phyloP scores from a whole-genome alignment of 2,888 invertebrate species.

The Cataglyphis livida region DNA sequence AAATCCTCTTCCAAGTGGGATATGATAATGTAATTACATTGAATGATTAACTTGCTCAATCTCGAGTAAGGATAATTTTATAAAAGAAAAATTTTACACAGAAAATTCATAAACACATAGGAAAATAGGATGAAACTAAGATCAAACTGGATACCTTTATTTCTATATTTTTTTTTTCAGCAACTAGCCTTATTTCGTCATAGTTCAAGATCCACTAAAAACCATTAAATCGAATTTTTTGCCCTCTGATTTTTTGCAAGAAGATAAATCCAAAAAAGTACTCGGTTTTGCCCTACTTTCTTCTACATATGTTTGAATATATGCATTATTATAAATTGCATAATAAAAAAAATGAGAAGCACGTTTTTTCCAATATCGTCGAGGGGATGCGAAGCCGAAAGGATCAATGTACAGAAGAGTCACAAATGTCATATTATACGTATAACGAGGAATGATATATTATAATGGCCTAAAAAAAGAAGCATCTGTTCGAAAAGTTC shows the following conservation, averaged over 20 bases:
- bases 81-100: neutral
- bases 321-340: neutral
- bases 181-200: too few relatives aligned
- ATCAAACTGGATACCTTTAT: too few relatives aligned
- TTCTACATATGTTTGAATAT: neutral
- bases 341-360: neutral
- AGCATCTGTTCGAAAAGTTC: neutral
- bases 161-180: too few relatives aligned
- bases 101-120: neutral
- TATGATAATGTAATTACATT: neutral
- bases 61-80: neutral
- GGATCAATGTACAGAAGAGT: conserved; percentile 3
- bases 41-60: neutral
- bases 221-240: too few relatives aligned
- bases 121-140: too few relatives aligned
- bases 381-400: neutral
- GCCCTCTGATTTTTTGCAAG: too few relatives aligned
- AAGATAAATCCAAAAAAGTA: too few relatives aligned
- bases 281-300: too few relatives aligned
- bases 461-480: neutral
- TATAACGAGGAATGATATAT: neutral
- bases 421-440: neutral
- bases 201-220: too few relatives aligned
- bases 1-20: neutral
- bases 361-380: neutral